phyloP scores from a whole-genome alignment of 2,113 vertebrate genomes.

The Cyanoramphus novaezelandiae region DNA sequence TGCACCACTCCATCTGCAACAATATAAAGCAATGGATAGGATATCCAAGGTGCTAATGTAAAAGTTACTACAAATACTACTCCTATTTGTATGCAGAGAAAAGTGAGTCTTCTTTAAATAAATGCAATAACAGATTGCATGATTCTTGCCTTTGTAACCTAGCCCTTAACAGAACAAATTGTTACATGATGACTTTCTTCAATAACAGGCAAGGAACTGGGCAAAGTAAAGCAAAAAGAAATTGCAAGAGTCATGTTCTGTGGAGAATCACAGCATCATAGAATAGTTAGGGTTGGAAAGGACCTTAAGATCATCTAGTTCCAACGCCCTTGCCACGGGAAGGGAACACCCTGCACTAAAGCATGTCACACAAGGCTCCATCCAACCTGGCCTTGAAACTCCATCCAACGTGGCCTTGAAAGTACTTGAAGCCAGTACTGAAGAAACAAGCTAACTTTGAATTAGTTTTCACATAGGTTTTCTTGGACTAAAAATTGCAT shows the following conservation, averaged over 20 bases:
- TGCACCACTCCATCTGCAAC: background rate
- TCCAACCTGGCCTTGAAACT: no score
- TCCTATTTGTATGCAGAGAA: background rate
- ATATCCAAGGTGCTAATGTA: background rate
- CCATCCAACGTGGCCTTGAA: no score
- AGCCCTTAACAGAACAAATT: background rate
- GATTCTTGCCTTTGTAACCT: background rate
- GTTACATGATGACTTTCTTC: background rate
- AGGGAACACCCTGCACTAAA: no score
- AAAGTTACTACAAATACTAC: background rate
- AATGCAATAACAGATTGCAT: background rate
- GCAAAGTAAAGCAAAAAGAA: background rate
- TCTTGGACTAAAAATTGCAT: background rate
- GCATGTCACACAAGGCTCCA: no score
- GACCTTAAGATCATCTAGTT: no score
- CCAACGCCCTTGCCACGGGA: no score
- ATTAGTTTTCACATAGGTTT: background rate
- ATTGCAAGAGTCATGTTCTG: background rate
- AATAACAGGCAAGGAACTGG: background rate
- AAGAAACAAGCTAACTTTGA: background rate
- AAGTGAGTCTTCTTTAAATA: background rate
- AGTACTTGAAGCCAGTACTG: background rate
- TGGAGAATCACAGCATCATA: background rate
- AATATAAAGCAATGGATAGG: background rate
- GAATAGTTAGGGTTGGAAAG: no score